Evolutionary conservation across 2,797 vertebrate genomes (phyloP), one percentile per base, ranked within the genome.

Genomic region (Otolemur crassicaudatus): DNA sequence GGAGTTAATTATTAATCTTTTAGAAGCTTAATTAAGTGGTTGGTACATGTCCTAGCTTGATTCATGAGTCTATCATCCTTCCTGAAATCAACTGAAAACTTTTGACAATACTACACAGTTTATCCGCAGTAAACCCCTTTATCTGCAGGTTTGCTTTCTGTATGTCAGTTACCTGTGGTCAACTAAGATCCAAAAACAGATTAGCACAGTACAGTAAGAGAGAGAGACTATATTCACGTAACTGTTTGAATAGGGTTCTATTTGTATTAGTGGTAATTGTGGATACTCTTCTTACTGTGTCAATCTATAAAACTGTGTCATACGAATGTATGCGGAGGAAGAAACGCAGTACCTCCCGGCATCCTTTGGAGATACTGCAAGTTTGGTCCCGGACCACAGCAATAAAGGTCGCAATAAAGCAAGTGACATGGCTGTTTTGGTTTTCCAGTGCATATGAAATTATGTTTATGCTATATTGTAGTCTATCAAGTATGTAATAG

Each of bases 11-110:
- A 92, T 67, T 53, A 53, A 53, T 53, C 49, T 53, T 93, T 92
- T 72, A 77, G 95, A 96, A 93, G 46, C 27, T 58, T 90, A 87
- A 72, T 93, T 96, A 61, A 90, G 29, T 81, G 31, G 0, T 49
- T 84, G 56, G 34, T 40, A 81, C 7, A 29, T 40, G 40, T 63
- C 58, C n/a, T 88, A 89, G 25, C 73, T 95, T 80, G 20, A 91
- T 34, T 72, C 76, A 23, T 87, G 23, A 87, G 12, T 25, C 70
- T 77, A n/a, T 87, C 29, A 13, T 83, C 67, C 31, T 91, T 58
- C 7, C n/a, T 80, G 53, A 93, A 95, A 86, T 76, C 63, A 67
- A 67, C 63, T 67, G 63, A 5, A 67, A 67, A 31, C 6, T 67
- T 87, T 92, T 58, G 77, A 58, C 73, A 82, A 40, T 23, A 73